These are phyloP conservation scores for Tringa solitaria DNA, from an alignment of 2,113 vertebrate genomes.

Conservation along the genomic window DNA sequence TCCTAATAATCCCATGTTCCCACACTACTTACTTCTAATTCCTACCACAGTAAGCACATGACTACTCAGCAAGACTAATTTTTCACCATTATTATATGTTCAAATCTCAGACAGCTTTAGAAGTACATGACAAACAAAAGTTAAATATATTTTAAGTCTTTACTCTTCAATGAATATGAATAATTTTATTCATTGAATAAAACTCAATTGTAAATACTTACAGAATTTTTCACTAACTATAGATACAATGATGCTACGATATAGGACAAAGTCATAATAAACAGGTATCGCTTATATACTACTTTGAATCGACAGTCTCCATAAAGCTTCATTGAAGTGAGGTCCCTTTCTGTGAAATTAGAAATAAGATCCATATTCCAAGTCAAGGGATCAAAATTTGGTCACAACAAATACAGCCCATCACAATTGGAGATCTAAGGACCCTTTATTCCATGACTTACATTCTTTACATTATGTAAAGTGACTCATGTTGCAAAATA, in stretches of 20 bases:
- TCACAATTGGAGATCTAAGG: neutral
- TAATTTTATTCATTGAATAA: neutral
- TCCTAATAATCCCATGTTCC: neutral
- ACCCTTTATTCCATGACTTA: fast-evolving
- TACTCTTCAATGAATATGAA: neutral
- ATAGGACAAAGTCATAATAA: neutral
- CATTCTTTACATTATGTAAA: neutral
- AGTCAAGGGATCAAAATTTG: neutral
- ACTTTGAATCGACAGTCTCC: neutral
- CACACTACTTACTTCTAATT: neutral
- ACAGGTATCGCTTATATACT: neutral
- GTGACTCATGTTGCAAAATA: neutral
- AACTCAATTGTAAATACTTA: neutral
- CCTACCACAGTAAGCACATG: neutral
- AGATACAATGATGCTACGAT: neutral
- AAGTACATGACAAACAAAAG: neutral
- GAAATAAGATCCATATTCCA: neutral
- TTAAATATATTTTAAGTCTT: neutral
- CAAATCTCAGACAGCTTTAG: neutral
- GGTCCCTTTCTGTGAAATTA: neutral
- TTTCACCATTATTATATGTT: neutral
- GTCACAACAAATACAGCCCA: neutral
- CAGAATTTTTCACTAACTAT: neutral
- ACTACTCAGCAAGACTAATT: neutral
- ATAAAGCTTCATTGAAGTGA: neutral